Base-by-base conservation (phyloP, 2,888 invertebrate species). In the Noctuana brunneofusca region DNA sequence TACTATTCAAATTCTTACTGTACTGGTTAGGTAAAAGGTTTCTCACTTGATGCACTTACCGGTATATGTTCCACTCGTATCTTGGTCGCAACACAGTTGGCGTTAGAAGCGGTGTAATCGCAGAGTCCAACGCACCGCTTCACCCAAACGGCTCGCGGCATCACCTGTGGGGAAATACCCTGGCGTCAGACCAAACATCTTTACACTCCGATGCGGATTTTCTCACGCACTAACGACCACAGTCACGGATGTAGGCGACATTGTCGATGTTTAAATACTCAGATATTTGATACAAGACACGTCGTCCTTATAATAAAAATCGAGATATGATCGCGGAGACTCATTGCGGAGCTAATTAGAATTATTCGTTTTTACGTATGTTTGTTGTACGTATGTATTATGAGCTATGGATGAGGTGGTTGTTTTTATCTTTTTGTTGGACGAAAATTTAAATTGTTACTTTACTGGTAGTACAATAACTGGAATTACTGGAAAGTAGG, bases 111-210 rank as follows among this genome's bases (percentile, higher is more conserved):
- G 41, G 80, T 82, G 67, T 78, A 83, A 73, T 86, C 85, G 75
- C 90, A 90, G 55, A 89, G 81, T 8, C 90, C 90, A 58, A 86
- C 84, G 71, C 90, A 91, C 11, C 87, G 78, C 68, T 89, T 89
- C 58, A 90, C 86, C 90, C 90, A 91, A 65, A 89, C 86, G 4
- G 86, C 83, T 48, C 85, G 80, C 3, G 90, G 90, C 64, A 75
- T 85, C 68, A 90, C 80, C 90, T 91, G 86, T 90, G 86, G 80
- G 82, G 81, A 86, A 83, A 80, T 66, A 81, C 77, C 66, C 60
- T 27, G 63, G 65, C 75, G 73, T 78, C 75, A 76, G 70, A 63
- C 65, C 60, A 55, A 64, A 59, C 71, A 68, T 53, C 63, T 56
- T 64, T 65, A 68, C 67, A 73, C 72, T 74, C 67, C 66, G 63